A percentile compares a stretch with the other conserved stretches of the same genome.
Conservation (phyloP, 1,140 invertebrate species). For the Drepana arcuata region DNA sequence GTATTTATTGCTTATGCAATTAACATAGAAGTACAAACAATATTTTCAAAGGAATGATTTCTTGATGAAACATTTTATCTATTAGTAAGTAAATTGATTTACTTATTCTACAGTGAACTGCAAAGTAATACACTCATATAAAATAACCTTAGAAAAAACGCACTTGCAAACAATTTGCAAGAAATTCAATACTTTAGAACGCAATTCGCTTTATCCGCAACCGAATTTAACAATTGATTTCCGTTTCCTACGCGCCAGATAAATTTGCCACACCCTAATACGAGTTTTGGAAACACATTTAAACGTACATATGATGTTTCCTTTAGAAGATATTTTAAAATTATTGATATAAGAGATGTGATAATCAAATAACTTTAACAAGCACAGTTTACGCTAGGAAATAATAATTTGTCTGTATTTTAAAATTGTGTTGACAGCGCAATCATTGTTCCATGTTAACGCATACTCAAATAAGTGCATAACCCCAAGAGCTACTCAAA, state of each 20-base stretch:
- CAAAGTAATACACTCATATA: not conserved
- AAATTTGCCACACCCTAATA: constrained; percentile 42
- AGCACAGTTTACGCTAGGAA: no score
- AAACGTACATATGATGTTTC: constrained; percentile 1
- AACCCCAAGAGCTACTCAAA: not conserved
- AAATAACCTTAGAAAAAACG: no score
- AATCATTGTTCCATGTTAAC: not conserved
- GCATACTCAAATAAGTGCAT: not conserved
- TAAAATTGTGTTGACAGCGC: not conserved
- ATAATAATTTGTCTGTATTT: not conserved
- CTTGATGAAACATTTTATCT: not conserved
- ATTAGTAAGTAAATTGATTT: not conserved
- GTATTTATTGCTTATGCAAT: not conserved
- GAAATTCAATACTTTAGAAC: constrained; percentile 46
- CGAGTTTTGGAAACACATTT: constrained; percentile 20
- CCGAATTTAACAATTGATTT: constrained; percentile 50
- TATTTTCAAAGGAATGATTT: not conserved
- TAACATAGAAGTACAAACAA: not conserved
- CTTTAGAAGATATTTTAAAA: not conserved
- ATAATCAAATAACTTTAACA: no score
- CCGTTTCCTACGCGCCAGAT: constrained; percentile 57
- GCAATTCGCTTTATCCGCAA: constrained; percentile 32
- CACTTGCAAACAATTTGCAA: constrained; percentile 10
- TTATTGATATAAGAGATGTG: not conserved
- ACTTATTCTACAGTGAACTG: not conserved